Base-by-base conservation (phyloP, 2,797 vertebrate genomes). In the Sebastes trivittatus region DNA sequence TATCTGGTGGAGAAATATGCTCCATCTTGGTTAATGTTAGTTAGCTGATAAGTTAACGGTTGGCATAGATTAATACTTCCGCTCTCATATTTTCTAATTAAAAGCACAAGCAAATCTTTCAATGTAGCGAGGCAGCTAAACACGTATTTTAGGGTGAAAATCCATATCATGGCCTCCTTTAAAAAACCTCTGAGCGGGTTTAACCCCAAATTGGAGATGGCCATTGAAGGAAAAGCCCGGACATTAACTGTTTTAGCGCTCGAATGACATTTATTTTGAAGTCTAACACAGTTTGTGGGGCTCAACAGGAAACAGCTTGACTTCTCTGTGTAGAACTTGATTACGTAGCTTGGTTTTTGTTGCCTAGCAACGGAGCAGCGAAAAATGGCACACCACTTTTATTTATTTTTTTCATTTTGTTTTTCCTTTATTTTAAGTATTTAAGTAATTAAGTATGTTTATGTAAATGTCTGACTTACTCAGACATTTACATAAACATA, bases 301-400 rank as follows among this genome's bases (percentile, higher is more conserved):
- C 6, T 23, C 1, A 56, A 70, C 52, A 27, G 81, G 78, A 88
- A 84, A 25, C 2, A 25, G 30, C 0, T 54, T 2, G 1, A 2
- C 10, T 63, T 7, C 5, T 25, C 22, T 49, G 1, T 4, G 6
- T 1, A 7, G 0, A 32, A 16, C 64, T 69, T 78, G 2, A 61
- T 25, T 4, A 5, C 6, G 2, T 2, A 18, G 62, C 71, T 62
- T 60, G 65, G 66, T 68, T 9, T 7, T 16, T 59, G 92, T 93
- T 91, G 86, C 93, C 7, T 88, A 86, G 93, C 85, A 86, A 93
- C 93, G 25, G 6, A 11, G 9, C 18, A 20, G 13, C 1, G 14
- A 1, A 7, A 4, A 5, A 55, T 2, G 4, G 22, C 20, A 52
- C 49, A 52, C 49, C 18, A 52, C 20, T n/a, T 52, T 52, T 38